Percentiles rank a stretch among this genome's conserved stretches.
phyloP scores from a whole-genome alignment of 30 jellyfish, hydroid and myxozoan species.

The Hydractinia symbiolongicarpus region DNA sequence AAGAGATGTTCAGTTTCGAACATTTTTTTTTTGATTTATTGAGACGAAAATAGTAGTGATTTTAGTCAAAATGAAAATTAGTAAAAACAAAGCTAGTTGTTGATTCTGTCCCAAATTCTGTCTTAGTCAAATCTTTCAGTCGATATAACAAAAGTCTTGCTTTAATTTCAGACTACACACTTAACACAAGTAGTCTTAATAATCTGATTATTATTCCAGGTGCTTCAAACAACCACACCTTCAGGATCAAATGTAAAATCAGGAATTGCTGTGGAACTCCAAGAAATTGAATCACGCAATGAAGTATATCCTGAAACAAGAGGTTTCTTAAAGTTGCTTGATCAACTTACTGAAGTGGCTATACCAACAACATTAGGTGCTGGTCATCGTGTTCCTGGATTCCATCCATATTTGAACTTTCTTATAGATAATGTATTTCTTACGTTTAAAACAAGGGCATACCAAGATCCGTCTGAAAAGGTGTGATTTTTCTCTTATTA shows the following conservation, averaged over 20 bases:
- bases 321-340: slow-evolving; percentile 61
- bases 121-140: no score
- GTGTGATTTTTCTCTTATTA: slow-evolving; percentile 12
- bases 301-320: slow-evolving; percentile 83
- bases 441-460: slow-evolving; percentile 80
- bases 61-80: no score
- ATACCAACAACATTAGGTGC: slow-evolving; percentile 92
- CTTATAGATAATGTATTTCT: slow-evolving; percentile 62
- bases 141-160: no score
- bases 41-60: no score
- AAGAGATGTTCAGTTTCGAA: no score
- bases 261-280: slow-evolving; percentile 72
- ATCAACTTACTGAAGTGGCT: slow-evolving; percentile 48
- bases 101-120: no score
- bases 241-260: slow-evolving; percentile 22
- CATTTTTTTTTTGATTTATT: no score
- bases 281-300: slow-evolving; percentile 79
- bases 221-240: slow-evolving; percentile 22
- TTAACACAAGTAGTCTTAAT: no score
- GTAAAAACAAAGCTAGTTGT: no score
- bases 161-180: no score
- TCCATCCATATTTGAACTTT: slow-evolving; percentile 73
- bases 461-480: slow-evolving; percentile 65
- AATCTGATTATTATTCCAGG: not conserved
- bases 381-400: slow-evolving; percentile 91